A percentile compares a stretch with the other conserved stretches of the same genome.
Evolutionary conservation across 1,140 invertebrate species (phyloP).

Genomic region (Thalassaphorura encarpata): DNA sequence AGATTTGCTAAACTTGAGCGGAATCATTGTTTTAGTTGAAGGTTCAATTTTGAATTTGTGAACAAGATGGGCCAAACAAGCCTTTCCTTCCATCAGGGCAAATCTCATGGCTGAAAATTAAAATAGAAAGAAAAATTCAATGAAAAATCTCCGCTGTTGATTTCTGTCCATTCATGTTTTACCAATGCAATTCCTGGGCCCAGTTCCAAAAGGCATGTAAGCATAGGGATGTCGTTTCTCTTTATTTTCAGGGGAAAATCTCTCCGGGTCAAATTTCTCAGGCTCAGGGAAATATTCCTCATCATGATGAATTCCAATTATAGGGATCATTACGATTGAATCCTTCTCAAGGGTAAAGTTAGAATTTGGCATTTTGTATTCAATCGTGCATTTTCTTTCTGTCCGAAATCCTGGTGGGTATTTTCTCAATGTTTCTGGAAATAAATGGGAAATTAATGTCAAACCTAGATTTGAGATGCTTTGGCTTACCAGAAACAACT

Average conservation of each 20-base stretch:
- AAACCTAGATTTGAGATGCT: not conserved
- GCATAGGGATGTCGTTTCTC: not conserved
- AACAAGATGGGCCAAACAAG: slow-evolving; percentile 1
- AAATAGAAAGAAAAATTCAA: slow-evolving; percentile 38
- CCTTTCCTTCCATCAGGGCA: slow-evolving; percentile 17
- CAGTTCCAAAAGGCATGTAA: slow-evolving; percentile 8
- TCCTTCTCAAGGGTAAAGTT: slow-evolving; percentile 33
- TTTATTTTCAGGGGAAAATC: slow-evolving; percentile 20
- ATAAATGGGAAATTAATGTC: not conserved
- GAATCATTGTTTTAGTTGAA: slow-evolving; percentile 14
- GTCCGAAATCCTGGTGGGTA: not conserved
- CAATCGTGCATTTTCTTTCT: slow-evolving; percentile 8
- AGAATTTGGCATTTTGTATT: slow-evolving; percentile 17
- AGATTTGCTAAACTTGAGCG: slow-evolving; percentile 1
- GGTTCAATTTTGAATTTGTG: slow-evolving; percentile 10
- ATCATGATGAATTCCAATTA: slow-evolving; percentile 41
- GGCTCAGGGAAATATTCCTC: slow-evolving; percentile 46
- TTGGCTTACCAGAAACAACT: slow-evolving; percentile 23
- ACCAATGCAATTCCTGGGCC: not conserved
- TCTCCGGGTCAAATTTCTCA: slow-evolving; percentile 48
- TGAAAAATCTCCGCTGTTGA: too few species aligned
- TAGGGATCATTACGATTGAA: slow-evolving; percentile 35
- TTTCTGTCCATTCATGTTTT: not conserved
- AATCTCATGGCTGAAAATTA: slow-evolving; percentile 31
- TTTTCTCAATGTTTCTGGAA: not conserved